A percentile compares a stretch with the other conserved stretches of the same genome.
Conservation (phyloP, 1,140 invertebrate species). For the Drosophila insularis region DNA sequence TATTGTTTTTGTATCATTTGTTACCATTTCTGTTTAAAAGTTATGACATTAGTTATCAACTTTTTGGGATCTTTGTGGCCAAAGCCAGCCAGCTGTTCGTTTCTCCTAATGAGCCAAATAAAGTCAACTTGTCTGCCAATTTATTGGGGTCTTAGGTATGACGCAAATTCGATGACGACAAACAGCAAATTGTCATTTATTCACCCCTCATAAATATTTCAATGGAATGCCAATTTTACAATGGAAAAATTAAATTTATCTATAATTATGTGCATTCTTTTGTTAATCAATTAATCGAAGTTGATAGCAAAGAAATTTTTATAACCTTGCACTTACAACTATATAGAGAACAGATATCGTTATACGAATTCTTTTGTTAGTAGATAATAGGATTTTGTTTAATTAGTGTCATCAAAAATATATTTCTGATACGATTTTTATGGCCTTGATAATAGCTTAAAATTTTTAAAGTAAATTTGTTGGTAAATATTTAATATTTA, state of each 20-base stretch:
- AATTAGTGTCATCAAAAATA: too few relatives aligned
- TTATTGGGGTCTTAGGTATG: constrained; percentile 1
- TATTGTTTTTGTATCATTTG: constrained; percentile 30
- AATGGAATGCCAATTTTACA: neutral
- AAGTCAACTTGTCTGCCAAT: neutral
- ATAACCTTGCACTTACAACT: neutral
- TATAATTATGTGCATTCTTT: neutral
- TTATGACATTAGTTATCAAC: constrained; percentile 60
- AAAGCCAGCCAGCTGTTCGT: constrained; percentile 24
- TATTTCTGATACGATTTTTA: too few relatives aligned
- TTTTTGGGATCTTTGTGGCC: constrained; percentile 22
- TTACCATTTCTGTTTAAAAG: constrained; percentile 32
- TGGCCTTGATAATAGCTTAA: too few relatives aligned
- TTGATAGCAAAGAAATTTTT: neutral
- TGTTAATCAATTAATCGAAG: neutral
- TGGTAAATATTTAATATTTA: too few relatives aligned
- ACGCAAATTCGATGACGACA: neutral
- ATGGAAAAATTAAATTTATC: neutral
- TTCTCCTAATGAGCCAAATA: constrained; percentile 29
- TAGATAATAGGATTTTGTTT: too few relatives aligned
- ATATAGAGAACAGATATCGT: too few relatives aligned
- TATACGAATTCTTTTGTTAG: too few relatives aligned
- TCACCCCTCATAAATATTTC: neutral
- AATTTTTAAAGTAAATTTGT: too few relatives aligned
- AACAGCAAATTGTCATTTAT: neutral